Evolutionary conservation across 2,888 invertebrate species (phyloP), one percentile per base, ranked within the genome.

Genomic region (Holacanthella duospinosa): DNA sequence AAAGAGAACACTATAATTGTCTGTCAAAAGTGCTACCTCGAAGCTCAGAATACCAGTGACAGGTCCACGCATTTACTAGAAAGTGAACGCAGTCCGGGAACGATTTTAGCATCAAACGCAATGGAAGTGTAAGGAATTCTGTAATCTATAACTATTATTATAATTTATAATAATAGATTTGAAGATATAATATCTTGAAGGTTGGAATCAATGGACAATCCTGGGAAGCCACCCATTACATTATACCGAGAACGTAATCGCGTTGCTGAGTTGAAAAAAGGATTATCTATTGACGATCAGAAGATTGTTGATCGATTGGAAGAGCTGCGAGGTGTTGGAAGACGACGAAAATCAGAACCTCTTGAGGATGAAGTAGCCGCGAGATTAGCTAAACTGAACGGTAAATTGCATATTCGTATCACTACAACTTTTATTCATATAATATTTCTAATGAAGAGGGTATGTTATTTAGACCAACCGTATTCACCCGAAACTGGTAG

Each of bases 251-350:
- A 60, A 29, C 48, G 60, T 26, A 44, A 58, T 16, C 74, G 78
- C 64, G 74, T 78, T 56, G 75, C 75, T 63, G 74, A 75, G 53
- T 74, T 79, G 25, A 77, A 79, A 70, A 74, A 74, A 54, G 80
- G 82, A 63, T 74, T 80, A 71, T 78, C 81, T 64, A 76, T 78
- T 2, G 79, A 76, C 54, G 85, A 86, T 75, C 80, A 83, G 66
- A 81, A 84, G 74, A 83, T 89, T 68, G 79, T 82, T 1, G 83
- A 85, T 68, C 82, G 88, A 64, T 77, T 89, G 62, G 82, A 83
- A 74, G 85, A 84, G 74, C 78, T 89, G 43, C 87, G 85, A 76
- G 43, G 55, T 43, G 43, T 29, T 16, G 56, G 59, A 21, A 54
- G 53, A 29, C 16, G 65, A 25, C 62, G 65, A 21, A 66, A 60